A percentile compares a stretch with the other conserved stretches of the same genome.
Evolutionary conservation across 2,888 invertebrate genomes (phyloP).

Genomic region (Lordiphosa fenestrarum): DNA sequence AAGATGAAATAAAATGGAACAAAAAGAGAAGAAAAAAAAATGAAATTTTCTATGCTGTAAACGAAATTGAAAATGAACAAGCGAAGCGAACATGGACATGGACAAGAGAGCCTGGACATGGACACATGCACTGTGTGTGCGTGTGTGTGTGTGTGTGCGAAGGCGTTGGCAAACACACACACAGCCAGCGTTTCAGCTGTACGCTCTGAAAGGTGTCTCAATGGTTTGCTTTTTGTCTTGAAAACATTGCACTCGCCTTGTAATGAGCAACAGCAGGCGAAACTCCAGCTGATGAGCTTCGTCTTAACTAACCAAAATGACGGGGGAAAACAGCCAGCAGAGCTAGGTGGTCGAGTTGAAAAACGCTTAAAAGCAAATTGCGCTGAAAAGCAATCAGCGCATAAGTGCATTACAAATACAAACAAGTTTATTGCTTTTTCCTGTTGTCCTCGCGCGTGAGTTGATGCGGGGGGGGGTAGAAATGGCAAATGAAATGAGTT

Average conservation of each 20-base stretch:
- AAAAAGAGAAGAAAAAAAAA: slow-evolving; percentile 9
- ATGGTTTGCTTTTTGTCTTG: slow-evolving; percentile 17
- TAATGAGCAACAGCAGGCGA: slow-evolving; percentile 25
- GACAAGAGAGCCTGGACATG: slow-evolving; percentile 13
- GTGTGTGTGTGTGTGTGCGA: slow-evolving; percentile 1
- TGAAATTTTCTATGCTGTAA: slow-evolving; percentile 33
- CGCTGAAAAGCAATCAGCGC: slow-evolving; percentile 57
- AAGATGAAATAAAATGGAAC: slow-evolving; percentile 53
- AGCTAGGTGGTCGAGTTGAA: background rate
- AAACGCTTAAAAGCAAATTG: slow-evolving; percentile 52
- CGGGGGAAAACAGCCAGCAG: slow-evolving; percentile 3
- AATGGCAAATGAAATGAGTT: too few species aligned
- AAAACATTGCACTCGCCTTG: slow-evolving; percentile 12
- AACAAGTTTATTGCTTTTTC: slow-evolving; percentile 52
- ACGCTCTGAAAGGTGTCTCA: slow-evolving; percentile 15
- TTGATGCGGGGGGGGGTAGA: too few species aligned
- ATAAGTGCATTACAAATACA: slow-evolving; percentile 58
- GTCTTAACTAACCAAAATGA: slow-evolving; percentile 42
- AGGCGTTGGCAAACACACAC: background rate
- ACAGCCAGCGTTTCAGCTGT: background rate
- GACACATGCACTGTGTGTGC: slow-evolving; percentile 12
- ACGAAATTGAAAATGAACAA: slow-evolving; percentile 49
- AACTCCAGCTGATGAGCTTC: slow-evolving; percentile 25
- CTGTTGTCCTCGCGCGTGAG: background rate
- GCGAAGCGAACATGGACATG: slow-evolving; percentile 32